phyloP scores from a whole-genome alignment of 2,113 vertebrate genomes.

The Columba livia region DNA sequence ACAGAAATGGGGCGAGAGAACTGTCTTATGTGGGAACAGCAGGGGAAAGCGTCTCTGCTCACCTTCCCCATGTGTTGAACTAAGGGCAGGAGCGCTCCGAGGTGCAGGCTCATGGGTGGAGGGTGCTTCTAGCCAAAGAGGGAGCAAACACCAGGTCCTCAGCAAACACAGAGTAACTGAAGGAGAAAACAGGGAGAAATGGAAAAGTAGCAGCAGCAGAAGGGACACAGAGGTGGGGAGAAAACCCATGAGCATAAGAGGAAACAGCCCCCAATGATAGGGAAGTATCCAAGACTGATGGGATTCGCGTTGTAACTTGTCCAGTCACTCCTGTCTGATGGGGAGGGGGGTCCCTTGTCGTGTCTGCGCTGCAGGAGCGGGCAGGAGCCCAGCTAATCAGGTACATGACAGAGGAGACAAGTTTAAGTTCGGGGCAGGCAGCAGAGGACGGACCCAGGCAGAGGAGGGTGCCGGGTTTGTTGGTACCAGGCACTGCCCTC shows the following conservation, averaged over 20 bases:
- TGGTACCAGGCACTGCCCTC: neutral
- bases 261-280: neutral
- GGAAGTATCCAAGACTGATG: neutral
- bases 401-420: neutral
- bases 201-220: neutral
- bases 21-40: neutral
- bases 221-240: neutral
- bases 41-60: neutral
- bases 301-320: neutral
- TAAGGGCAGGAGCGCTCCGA: neutral
- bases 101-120: rapidly evolving
- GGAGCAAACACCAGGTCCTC: neutral
- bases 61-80: neutral
- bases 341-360: neutral
- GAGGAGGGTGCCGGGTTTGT: neutral
- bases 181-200: neutral
- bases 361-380: neutral
- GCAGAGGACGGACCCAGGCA: neutral
- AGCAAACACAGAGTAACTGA: neutral
- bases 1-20: neutral
- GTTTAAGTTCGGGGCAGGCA: constrained; percentile 14
- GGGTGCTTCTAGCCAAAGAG: neutral
- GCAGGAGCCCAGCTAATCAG: neutral
- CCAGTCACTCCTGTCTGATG: neutral
- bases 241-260: neutral